Conservation (phyloP, 1,140 invertebrate species). For the Caenorhabditis inopinata region DNA sequence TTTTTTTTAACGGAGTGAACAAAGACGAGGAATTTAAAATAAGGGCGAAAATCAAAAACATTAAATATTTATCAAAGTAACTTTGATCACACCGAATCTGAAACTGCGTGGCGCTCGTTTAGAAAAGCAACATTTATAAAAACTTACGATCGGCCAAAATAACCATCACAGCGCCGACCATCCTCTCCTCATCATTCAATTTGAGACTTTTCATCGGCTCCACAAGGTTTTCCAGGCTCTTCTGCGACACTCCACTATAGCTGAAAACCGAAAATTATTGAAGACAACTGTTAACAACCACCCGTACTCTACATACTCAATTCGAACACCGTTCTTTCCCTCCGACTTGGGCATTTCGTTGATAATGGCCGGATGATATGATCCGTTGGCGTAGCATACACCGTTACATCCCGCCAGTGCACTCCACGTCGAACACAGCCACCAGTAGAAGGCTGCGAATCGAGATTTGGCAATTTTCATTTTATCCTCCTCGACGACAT, state of each 20-base stretch:
- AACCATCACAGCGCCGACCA: neutral
- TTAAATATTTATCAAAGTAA: too few species aligned
- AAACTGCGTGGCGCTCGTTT: too few species aligned
- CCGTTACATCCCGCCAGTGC: neutral
- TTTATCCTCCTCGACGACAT: slow-evolving; percentile 44
- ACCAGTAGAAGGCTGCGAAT: slow-evolving; percentile 34
- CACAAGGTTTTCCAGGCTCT: slow-evolving; percentile 15
- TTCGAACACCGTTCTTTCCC: neutral
- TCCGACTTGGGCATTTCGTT: slow-evolving; percentile 42
- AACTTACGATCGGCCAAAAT: neutral
- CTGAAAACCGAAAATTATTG: neutral
- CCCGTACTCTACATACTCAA: slow-evolving; percentile 25
- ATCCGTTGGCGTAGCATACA: slow-evolving; percentile 23
- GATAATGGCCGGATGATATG: slow-evolving; percentile 33
- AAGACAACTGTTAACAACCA: neutral
- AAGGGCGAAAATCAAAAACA: too few species aligned
- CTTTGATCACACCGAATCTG: too few species aligned
- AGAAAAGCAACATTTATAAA: too few species aligned
- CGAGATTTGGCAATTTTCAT: slow-evolving; percentile 3
- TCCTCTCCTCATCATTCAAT: slow-evolving; percentile 23
- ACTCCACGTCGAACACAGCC: neutral
- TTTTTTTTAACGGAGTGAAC: too few species aligned
- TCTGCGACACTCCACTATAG: slow-evolving; percentile 25
- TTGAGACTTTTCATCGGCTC: slow-evolving; percentile 28
- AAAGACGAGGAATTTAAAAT: too few species aligned